Percentiles rank a stretch among this genome's conserved stretches.
Conservation (phyloP, 2,113 vertebrate species). For the Brachypteracias leptosomus region DNA sequence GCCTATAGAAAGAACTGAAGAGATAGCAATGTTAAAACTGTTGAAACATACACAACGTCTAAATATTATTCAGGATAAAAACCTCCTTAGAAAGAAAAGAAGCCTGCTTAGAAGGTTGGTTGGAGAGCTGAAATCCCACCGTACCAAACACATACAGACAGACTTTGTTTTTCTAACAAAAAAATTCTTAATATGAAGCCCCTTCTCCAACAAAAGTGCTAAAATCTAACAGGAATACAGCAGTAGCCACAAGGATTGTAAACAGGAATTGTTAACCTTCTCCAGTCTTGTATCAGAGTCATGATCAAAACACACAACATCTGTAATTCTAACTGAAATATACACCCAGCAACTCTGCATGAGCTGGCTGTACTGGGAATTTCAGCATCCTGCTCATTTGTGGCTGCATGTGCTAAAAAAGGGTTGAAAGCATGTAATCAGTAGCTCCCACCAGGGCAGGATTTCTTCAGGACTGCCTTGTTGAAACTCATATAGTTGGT, state of each 20-base stretch:
- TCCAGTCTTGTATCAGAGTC: neutral
- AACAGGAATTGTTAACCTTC: neutral
- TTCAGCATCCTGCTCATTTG: neutral
- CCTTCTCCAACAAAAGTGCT: neutral
- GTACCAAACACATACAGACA: neutral
- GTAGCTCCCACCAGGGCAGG: neutral
- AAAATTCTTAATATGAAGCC: neutral
- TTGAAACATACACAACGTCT: neutral
- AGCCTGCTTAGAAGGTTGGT: neutral
- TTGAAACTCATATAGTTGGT: no score
- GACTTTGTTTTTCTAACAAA: neutral
- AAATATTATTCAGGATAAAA: slow-evolving; percentile 53
- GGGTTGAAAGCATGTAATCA: neutral
- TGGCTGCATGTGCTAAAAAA: neutral
- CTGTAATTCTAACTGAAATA: neutral
- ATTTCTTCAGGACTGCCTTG: neutral
- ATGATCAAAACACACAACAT: neutral
- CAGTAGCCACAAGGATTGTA: neutral
- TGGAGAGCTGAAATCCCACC: neutral
- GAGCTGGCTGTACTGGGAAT: neutral
- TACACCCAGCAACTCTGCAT: fast-evolving
- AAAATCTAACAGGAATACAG: neutral
- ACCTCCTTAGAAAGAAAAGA: neutral
- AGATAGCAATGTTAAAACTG: slow-evolving; percentile 31
- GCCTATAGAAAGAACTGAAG: slow-evolving; percentile 27